Percentiles rank a stretch among this genome's conserved stretches.
phyloP scores from a whole-genome alignment of 2,888 invertebrate species.

The Hirtodrosophila alboralis region DNA sequence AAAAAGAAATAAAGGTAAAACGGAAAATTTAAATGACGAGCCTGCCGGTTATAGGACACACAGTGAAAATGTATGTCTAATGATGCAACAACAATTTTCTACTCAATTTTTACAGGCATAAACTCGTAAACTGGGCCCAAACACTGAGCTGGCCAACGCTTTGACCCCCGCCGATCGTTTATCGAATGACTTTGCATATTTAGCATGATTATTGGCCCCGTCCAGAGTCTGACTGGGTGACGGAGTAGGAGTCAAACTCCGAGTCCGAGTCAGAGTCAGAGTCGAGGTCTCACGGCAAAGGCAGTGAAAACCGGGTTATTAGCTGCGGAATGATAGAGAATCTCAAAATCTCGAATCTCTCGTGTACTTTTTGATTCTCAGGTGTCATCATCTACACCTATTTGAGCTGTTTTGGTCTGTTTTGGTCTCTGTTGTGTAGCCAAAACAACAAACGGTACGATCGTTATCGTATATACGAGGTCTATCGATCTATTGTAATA shows the following conservation, averaged over 20 bases:
- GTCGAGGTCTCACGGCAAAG: constrained; percentile 62
- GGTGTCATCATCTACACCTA: constrained; percentile 83
- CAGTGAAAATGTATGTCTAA: constrained; percentile 40
- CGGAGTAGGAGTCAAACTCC: constrained; percentile 22
- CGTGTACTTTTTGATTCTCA: constrained; percentile 73
- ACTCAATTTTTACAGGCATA: constrained; percentile 65
- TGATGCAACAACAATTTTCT: constrained; percentile 70
- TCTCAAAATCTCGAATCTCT: constrained; percentile 35
- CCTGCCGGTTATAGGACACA: too few species aligned
- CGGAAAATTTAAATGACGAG: constrained; percentile 30
- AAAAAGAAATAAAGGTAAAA: constrained; percentile 21
- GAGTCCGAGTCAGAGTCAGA: constrained; percentile 11
- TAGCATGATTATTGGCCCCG: constrained; percentile 77
- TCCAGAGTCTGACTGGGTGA: constrained; percentile 28
- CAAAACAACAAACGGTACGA: constrained; percentile 53
- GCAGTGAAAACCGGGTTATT: constrained; percentile 65
- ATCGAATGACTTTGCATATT: constrained; percentile 83
- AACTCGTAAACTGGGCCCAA: constrained; percentile 30
- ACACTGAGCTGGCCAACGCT: constrained; percentile 39
- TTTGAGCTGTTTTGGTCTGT: constrained; percentile 44
- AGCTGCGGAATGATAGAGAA: constrained; percentile 47
- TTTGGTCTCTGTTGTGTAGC: constrained; percentile 37
- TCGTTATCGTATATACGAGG: constrained; percentile 73
- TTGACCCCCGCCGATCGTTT: constrained; percentile 78
- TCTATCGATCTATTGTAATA: constrained; percentile 67